Conservation (phyloP, 1,140 invertebrate genomes). For the Bombus impatiens region DNA sequence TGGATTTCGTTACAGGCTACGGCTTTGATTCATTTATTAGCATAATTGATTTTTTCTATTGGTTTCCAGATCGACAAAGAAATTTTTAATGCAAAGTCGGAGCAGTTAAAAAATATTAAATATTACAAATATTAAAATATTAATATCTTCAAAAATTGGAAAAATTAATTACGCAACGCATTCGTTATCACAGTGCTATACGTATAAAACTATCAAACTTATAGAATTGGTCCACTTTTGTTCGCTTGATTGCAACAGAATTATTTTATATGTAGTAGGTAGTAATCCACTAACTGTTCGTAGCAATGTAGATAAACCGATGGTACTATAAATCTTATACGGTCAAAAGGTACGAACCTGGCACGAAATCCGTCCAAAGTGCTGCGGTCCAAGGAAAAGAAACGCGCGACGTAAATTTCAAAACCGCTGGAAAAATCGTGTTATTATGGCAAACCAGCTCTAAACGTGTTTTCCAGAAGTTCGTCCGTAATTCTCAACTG, state of each 20-base stretch:
- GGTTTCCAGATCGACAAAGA: neutral
- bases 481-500: neutral
- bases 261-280: no score
- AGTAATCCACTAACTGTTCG: no score
- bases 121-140: no score
- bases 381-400: neutral
- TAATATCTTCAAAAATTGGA: no score
- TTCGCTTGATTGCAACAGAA: no score
- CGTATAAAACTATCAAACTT: no score
- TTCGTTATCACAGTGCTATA: no score
- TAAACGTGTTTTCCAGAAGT: neutral
- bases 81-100: no score
- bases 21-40: neutral
- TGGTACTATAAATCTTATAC: neutral
- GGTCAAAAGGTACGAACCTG: neutral
- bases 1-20: neutral
- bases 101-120: no score
- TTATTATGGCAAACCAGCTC: neutral
- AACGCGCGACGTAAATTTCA: neutral
- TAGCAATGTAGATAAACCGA: no score
- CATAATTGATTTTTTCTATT: neutral
- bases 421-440: neutral
- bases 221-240: no score
- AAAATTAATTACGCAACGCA: no score
- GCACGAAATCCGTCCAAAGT: neutral